Percentiles rank a stretch among this genome's conserved stretches.
Evolutionary conservation across 1,140 invertebrate genomes (phyloP).

Genomic region (Anastrepha ludens): DNA sequence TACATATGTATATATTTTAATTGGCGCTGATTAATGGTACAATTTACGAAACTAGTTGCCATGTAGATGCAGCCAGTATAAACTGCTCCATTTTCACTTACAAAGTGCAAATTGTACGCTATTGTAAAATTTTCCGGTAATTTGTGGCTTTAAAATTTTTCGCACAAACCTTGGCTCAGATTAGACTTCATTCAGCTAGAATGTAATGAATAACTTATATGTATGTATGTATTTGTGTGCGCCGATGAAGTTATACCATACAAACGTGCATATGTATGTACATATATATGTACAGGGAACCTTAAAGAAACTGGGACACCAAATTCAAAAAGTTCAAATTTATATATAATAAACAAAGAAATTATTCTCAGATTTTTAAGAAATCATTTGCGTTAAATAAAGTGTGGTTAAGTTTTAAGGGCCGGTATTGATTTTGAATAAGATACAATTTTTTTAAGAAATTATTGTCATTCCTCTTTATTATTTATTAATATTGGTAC

Average conservation of each 20-base stretch:
- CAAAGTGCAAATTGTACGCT: background rate
- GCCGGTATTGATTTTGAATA: too few relatives aligned
- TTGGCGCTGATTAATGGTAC: background rate
- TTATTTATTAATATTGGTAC: too few relatives aligned
- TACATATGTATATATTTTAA: background rate
- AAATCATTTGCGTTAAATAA: too few relatives aligned
- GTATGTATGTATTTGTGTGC: background rate
- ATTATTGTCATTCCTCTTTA: too few relatives aligned
- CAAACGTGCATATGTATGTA: background rate
- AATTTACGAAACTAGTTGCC: background rate
- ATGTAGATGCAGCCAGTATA: background rate
- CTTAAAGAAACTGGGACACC: too few relatives aligned
- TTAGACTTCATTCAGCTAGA: background rate
- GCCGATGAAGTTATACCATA: background rate
- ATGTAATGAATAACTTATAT: background rate
- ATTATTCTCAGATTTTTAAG: too few relatives aligned
- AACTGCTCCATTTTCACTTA: background rate
- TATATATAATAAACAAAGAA: too few relatives aligned
- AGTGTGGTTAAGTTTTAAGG: too few relatives aligned
- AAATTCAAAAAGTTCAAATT: too few relatives aligned
- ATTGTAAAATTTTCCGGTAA: slow-evolving; percentile 2
- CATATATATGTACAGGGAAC: too few relatives aligned
- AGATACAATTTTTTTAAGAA: too few relatives aligned
- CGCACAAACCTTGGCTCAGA: background rate
- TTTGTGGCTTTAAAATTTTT: background rate